Percentiles rank a stretch among this genome's conserved stretches.
Conservation (phyloP, 2,888 invertebrate species). For the Eudemis profundana region DNA sequence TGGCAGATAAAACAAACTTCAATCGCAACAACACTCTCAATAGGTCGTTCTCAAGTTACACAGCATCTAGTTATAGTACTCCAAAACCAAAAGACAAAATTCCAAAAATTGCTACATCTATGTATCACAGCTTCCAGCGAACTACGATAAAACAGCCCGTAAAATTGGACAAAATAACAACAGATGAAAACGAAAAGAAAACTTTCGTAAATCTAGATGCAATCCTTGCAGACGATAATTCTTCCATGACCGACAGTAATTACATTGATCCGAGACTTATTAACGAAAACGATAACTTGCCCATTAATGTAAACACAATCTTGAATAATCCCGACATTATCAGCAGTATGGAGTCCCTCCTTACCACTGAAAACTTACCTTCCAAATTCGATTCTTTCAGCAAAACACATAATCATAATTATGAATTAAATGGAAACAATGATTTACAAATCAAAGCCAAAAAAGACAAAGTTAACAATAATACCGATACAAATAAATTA, state of each 20-base stretch:
- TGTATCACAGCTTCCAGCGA: conserved; percentile 81
- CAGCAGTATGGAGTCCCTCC: conserved; percentile 82
- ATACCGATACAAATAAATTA: conserved; percentile 57
- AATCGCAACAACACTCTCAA: conserved; percentile 74
- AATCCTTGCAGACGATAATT: conserved; percentile 73
- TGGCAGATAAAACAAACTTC: conserved; percentile 70
- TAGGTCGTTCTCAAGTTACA: conserved; percentile 78
- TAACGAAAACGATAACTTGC: conserved; percentile 89
- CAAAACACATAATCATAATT: conserved; percentile 65
- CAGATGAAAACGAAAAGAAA: conserved; percentile 70
- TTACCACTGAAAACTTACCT: conserved; percentile 80
- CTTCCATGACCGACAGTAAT: conserved; percentile 81
- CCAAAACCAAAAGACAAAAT: conserved; percentile 81
- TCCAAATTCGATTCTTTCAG: conserved; percentile 79
- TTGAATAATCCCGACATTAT: conserved; percentile 81
- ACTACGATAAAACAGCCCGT: conserved; percentile 75
- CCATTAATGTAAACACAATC: conserved; percentile 84
- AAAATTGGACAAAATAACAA: conserved; percentile 79
- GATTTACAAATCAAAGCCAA: conserved; percentile 56
- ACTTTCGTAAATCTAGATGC: conserved; percentile 80
- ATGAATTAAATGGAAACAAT: conserved; percentile 60
- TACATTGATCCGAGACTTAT: conserved; percentile 87
- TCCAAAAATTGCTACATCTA: conserved; percentile 78
- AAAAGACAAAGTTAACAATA: conserved; percentile 52
- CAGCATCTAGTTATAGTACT: conserved; percentile 74